These are phyloP conservation scores for Lutjanus campechanus DNA, from an alignment of 2,797 vertebrate species.

Conservation along the genomic window DNA sequence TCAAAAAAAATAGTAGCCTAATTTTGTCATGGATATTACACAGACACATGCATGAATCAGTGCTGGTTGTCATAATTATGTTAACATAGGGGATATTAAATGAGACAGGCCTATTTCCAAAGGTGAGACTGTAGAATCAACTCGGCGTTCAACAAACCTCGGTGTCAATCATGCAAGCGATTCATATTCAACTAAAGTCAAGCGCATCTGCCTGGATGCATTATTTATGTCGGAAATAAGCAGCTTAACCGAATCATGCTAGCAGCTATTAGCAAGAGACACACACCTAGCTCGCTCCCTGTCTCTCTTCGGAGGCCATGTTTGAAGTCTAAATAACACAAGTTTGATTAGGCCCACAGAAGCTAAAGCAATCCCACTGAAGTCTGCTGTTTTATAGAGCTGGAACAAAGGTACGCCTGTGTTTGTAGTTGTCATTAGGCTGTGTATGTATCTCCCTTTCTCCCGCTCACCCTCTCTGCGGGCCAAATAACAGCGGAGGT, in stretches of 20 bases:
- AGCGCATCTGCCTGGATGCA: constrained; percentile 86
- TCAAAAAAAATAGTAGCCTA: constrained; percentile 74
- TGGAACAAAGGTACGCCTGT: constrained; percentile 82
- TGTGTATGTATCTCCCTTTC: constrained; percentile 67
- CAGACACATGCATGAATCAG: constrained; percentile 77
- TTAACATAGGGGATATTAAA: constrained; percentile 83
- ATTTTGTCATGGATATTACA: constrained; percentile 84
- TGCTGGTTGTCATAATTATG: constrained; percentile 84
- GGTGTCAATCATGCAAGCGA: constrained; percentile 81
- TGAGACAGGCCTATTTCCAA: constrained; percentile 85
- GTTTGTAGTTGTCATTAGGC: constrained; percentile 86
- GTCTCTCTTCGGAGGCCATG: constrained; percentile 80
- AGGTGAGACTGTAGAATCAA: constrained; percentile 83
- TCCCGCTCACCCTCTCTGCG: constrained; percentile 73
- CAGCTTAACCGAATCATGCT: constrained; percentile 84
- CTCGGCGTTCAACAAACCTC: constrained; percentile 81
- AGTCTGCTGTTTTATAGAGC: constrained; percentile 65
- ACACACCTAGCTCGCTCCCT: constrained; percentile 74
- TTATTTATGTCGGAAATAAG: constrained; percentile 88
- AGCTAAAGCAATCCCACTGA: constrained; percentile 76
- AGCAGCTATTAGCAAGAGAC: constrained; percentile 87
- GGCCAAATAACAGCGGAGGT: constrained; percentile 83
- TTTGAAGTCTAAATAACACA: constrained; percentile 88
- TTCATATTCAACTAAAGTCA: constrained; percentile 86
- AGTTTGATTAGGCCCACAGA: constrained; percentile 84